Base-by-base conservation (phyloP, 64 coral and sea anemone species). In the Pocillopora verrucosa region DNA sequence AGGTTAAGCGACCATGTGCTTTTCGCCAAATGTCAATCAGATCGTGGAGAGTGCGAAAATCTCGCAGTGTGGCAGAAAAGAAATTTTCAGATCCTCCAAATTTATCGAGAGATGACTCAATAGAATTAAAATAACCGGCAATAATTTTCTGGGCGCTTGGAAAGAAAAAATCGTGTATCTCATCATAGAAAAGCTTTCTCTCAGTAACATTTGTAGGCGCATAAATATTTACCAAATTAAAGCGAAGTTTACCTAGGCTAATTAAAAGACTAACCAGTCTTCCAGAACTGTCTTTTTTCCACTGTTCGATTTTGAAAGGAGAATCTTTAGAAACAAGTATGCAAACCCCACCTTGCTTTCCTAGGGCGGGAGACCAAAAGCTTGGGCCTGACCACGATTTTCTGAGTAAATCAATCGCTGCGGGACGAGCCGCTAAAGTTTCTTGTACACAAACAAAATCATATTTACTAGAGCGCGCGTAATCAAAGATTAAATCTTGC, bases 311-410 rank as follows among this genome's bases (percentile, higher is more conserved):
- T n/a, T 83, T 16, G 20, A 15, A 14, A 1, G 3, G 22, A 0
- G 20, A 41, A 4, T 22, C 10, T 0, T 38, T 16, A 0, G 24
- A 64, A 22, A 83, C 17, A 2, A 65, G 41, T 20, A 83, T 22
- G 0, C 1, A 2, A 19, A 83, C 80, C 12, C 80, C 36, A 1
- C 80, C 80, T 36, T 68, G 60, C 4, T 51, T 38, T 1, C 80
- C 80, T 12, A 83, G 37, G 1, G 80, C 80, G 4, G 61, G 80
- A 6, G 80, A 83, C 62, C 80, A 83, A 67, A 45, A 83, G 41
- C 80, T 82, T 0, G 10, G 26, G 1, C 79, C 79, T 2, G 0
- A 7, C 79, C 79, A 82, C 16, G 12, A 15, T 6, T 5, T 11
- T 1, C 22, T 35, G 3, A 76, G 26, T 10, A 12, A 24, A 2